Conservation (phyloP, 2,888 invertebrate genomes). For the Parasteatoda lunata region DNA sequence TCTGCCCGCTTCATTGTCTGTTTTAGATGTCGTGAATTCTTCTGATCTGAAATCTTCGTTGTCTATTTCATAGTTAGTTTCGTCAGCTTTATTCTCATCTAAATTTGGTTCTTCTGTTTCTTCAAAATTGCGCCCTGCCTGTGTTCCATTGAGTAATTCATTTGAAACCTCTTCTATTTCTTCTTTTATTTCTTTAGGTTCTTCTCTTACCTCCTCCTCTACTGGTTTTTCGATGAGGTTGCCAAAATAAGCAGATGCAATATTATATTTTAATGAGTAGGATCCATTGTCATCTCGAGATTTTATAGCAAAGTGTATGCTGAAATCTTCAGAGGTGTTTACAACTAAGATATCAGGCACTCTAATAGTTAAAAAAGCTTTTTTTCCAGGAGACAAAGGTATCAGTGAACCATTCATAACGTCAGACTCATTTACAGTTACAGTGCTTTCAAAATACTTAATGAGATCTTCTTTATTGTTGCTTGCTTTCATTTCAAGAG, state of each 20-base stretch:
- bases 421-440: slow-evolving; percentile 16
- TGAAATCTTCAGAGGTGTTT: slow-evolving; percentile 3
- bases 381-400: slow-evolving; percentile 42
- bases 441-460: slow-evolving; percentile 31
- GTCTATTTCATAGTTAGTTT: not conserved
- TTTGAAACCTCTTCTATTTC: not conserved
- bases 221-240: not conserved
- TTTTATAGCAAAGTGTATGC: slow-evolving; percentile 48
- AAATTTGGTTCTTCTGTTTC: not conserved
- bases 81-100: not conserved
- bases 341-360: slow-evolving; percentile 27
- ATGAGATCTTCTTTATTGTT: slow-evolving; percentile 35
- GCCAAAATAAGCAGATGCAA: slow-evolving; percentile 46
- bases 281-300: slow-evolving; percentile 42
- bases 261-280: slow-evolving; percentile 27
- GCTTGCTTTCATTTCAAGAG: slow-evolving; percentile 1
- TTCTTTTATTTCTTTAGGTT: not conserved
- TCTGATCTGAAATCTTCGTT: not conserved
- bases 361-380: slow-evolving; percentile 15
- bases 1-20: not conserved
- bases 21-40: not conserved
- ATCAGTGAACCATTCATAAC: slow-evolving; percentile 27
- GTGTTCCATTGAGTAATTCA: not conserved
- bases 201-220: not conserved
- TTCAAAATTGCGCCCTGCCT: not conserved